phyloP scores from a whole-genome alignment of 2,113 vertebrate species.

The Anas platyrhynchos region DNA sequence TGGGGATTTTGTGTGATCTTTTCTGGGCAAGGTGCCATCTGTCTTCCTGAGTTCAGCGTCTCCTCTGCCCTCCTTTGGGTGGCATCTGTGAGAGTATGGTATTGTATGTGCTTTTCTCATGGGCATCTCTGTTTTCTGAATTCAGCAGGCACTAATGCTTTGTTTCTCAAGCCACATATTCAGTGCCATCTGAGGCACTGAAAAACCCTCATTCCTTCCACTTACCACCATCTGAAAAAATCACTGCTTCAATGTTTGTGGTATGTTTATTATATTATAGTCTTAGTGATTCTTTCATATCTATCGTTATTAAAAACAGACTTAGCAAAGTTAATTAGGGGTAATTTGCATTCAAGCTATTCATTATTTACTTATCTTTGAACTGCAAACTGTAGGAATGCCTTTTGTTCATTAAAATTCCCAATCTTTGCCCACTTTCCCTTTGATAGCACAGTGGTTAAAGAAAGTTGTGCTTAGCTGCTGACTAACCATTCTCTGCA shows the following conservation, averaged over 20 bases:
- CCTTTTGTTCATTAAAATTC: constrained; percentile 70
- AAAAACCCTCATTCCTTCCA: neutral
- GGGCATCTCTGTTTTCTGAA: neutral
- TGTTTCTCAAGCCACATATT: neutral
- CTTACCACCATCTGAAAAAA: neutral
- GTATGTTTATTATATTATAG: constrained; percentile 8
- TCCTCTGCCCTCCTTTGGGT: neutral
- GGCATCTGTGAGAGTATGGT: neutral
- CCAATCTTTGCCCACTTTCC: constrained; percentile 64
- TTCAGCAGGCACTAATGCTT: neutral
- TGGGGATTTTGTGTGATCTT: neutral
- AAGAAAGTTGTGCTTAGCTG: constrained; percentile 53
- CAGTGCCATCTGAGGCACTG: neutral
- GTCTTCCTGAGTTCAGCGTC: neutral
- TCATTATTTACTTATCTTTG: constrained; percentile 73
- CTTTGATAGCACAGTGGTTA: constrained; percentile 56
- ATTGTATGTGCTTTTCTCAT: neutral
- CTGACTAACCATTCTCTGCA: constrained; percentile 63
- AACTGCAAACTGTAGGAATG: constrained; percentile 67
- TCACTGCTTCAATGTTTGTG: constrained; percentile 23
- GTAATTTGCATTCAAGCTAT: constrained; percentile 69
- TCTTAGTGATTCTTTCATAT: constrained; percentile 58
- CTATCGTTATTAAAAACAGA: constrained; percentile 60
- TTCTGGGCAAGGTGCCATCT: neutral
- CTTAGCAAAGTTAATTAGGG: constrained; percentile 59